A percentile compares a stretch with the other conserved stretches of the same genome.
Evolutionary conservation across 2,888 invertebrate genomes (phyloP).

Genomic region (Latrodectus elegans): DNA sequence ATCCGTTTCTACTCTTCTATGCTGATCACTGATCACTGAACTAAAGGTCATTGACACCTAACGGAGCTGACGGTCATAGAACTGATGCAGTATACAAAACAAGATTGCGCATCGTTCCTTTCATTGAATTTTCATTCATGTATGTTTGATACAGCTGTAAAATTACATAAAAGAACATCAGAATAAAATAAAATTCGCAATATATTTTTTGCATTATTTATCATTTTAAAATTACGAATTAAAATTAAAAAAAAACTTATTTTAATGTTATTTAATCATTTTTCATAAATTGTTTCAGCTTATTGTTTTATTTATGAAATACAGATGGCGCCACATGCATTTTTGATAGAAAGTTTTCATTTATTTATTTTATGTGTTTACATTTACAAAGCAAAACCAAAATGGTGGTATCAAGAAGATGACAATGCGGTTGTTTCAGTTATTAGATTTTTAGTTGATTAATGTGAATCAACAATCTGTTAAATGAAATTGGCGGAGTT

Average conservation of each 20-base stretch:
- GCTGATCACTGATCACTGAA: conserved; percentile 68
- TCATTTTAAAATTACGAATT: not conserved
- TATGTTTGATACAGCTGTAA: not conserved
- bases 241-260: not conserved
- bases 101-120: not conserved
- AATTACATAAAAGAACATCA: not conserved
- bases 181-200: no score
- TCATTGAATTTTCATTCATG: not conserved
- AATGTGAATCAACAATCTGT: not conserved
- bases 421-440: not conserved
- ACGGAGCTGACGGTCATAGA: conserved; percentile 68
- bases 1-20: conserved; percentile 61
- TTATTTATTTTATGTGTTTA: not conserved
- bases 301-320: not conserved
- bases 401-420: not conserved
- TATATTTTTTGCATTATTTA: no score
- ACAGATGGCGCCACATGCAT: conserved; percentile 36
- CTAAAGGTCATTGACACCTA: conserved; percentile 69
- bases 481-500: not conserved
- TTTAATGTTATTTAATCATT: no score
- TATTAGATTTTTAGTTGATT: not conserved
- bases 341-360: not conserved
- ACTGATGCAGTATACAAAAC: conserved; percentile 57
- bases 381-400: not conserved
- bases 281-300: not conserved